Base-by-base conservation (phyloP, 2,888 invertebrate species). In the Aspidiotus rigidus region DNA sequence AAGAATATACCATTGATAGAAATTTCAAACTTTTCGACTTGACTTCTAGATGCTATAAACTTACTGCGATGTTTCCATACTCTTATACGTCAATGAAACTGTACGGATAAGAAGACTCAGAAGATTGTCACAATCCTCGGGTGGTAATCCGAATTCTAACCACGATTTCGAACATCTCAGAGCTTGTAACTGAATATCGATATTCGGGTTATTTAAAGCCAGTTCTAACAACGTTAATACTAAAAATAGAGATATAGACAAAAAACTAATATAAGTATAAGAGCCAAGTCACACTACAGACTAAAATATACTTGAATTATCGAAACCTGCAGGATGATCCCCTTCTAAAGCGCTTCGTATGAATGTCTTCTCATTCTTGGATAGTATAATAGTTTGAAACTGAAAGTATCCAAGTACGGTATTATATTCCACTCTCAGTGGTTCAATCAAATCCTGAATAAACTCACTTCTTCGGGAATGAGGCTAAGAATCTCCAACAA, bases 401-500 rank as follows among this genome's bases (percentile, higher is more conserved):
- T 80, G 72, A 72, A 74, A 74, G 64, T 71, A 28, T 28, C 28
- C 28, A 28, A 28, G 28, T 28, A 3, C 28, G 2, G 28, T 28
- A 28, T 28, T 28, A 70, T 67, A 60, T 62, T 39, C 8, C 10
- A 53, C 41, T 49, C 5, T 1, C 16, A 5, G 9, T 7, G 6
- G 42, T 56, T n/a, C 56, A 2, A 56, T 15, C 56, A 56, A 56
- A 16, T n/a, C 1, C n/a, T 11, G 17, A 56, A 54, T 40, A 7
- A 64, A 73, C 78, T 80, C 80, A 91, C 92, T 82, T 95, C 94
- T 80, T 89, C 90, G 40, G 94, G 93, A 76, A 95, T 85, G 69
- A 90, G 88, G 74, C 88, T 87, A 15, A 95, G 81, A 54, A 94
- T 87, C 81, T 92, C 89, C 66, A 95, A 78, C 74, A 95, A 83